Evolutionary conservation across 2,888 invertebrate species (phyloP), one percentile per base, ranked within the genome.

Genomic region (Eurytoma adleriae): DNA sequence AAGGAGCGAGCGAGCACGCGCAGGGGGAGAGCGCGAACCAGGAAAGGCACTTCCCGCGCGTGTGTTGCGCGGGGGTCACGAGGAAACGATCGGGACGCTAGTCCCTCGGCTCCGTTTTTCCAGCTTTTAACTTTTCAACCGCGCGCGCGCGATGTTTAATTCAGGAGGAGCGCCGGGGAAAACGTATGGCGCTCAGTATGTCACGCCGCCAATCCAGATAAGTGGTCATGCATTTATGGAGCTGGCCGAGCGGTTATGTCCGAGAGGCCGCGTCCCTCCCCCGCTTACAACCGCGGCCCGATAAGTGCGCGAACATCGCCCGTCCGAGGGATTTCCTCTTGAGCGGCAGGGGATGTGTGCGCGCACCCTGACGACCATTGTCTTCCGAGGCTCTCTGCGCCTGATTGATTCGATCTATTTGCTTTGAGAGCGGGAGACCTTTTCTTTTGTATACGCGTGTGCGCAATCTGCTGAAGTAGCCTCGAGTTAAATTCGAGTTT

Each of bases 191-290:
- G 83, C 84, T n/a, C 81, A 84, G 83, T 86, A 84, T 87, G 87
- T 87, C 88, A 87, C 85, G 87, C 86, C 84, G 83, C 86, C 90
- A 90, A 90, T 90, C 89, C 88, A 87, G 89, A 89, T 90, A 90
- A 90, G 90, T 90, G 90, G 89, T 89, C 90, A 90, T 90, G 88
- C 90, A 90, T 90, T 90, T 90, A 90, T 90, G 89, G 87, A 90
- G 85, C 80, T 64, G 82, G 68, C 79, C 64, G 56, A 70, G 76
- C n/a, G 54, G 7, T 76, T 68, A 62, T n/a, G 3, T 59, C 12
- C 13, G 16, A 7, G 7, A 14, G 12, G 48, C 40, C 40, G 1
- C 40, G 4, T 1, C 40, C 40, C 40, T 7, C 40, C 40, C 7
- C 4, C 7, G 7, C 40, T 40, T 40, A 40, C 40, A 40, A 40